Percentiles rank a stretch among this genome's conserved stretches.
phyloP scores from a whole-genome alignment of 1,140 invertebrate species.

The Cecropterus lyciades region DNA sequence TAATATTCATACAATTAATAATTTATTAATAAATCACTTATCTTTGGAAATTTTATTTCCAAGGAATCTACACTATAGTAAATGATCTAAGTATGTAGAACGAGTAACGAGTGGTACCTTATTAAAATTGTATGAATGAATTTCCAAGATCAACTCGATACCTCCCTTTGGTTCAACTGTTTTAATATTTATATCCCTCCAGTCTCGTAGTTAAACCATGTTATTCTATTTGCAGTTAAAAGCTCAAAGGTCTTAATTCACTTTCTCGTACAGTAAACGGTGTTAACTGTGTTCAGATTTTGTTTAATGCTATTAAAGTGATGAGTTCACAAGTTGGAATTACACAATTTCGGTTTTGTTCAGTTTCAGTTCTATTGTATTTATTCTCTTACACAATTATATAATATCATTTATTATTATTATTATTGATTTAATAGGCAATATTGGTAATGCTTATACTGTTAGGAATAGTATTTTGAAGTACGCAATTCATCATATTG shows the following conservation, averaged over 20 bases:
- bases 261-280: constrained; percentile 17
- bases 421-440: too few species aligned
- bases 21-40: too few species aligned
- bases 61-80: too few species aligned
- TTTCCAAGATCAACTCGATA: constrained; percentile 2
- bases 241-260: constrained; percentile 18
- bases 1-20: too few species aligned
- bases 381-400: not conserved
- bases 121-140: constrained; percentile 18
- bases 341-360: constrained; percentile 12
- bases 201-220: constrained; percentile 1
- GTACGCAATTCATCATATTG: too few species aligned
- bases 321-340: constrained; percentile 16
- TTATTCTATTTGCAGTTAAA: constrained; percentile 17
- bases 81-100: not conserved
- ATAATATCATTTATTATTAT: not conserved
- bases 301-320: constrained; percentile 20
- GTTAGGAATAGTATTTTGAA: too few species aligned
- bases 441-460: too few species aligned
- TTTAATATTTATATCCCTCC: constrained; percentile 15
- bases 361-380: constrained; percentile 4
- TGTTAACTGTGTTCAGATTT: constrained; percentile 27
- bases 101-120: not conserved
- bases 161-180: constrained; percentile 5
- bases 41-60: too few species aligned